phyloP scores from a whole-genome alignment of 1,140 invertebrate species.

The Drosophila tropicalis region DNA sequence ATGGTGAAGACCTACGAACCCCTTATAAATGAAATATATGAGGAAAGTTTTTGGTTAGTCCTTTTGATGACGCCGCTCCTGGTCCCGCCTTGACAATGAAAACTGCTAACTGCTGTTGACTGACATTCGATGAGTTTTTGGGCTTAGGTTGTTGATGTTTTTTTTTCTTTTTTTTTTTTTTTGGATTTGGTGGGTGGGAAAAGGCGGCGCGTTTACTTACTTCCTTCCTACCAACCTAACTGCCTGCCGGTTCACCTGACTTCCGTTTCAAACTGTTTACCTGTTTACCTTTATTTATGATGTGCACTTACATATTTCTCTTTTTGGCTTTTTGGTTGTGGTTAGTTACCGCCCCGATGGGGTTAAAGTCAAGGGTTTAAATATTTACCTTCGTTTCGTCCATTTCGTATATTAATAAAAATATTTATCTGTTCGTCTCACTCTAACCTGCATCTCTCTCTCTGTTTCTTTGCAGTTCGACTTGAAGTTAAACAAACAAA shows the following conservation, averaged over 20 bases:
- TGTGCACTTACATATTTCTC: conserved; percentile 58
- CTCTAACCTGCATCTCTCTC: conserved; percentile 24
- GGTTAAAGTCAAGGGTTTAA: conserved; percentile 79
- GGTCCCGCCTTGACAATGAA: conserved; percentile 73
- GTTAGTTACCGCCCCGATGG: conserved; percentile 43
- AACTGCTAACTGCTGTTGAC: conserved; percentile 71
- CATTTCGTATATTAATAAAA: conserved; percentile 45
- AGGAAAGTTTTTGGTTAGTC: conserved; percentile 61
- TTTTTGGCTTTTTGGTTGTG: conserved; percentile 38
- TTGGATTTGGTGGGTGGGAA: neutral
- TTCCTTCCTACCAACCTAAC: conserved; percentile 23
- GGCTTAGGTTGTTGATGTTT: conserved; percentile 31
- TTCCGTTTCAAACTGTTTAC: conserved; percentile 31
- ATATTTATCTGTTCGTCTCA: conserved; percentile 35
- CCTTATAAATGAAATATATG: conserved; percentile 56
- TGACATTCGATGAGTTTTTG: conserved; percentile 46
- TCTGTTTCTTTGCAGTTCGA: conserved; percentile 58
- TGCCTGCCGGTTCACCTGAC: neutral
- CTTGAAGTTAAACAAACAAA: conserved; percentile 47
- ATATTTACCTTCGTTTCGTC: conserved; percentile 25
- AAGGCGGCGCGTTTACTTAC: conserved; percentile 4
- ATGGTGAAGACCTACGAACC: conserved; percentile 31
- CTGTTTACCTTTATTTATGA: conserved; percentile 63
- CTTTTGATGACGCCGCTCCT: conserved; percentile 73
- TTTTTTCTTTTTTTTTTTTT: conserved; percentile 9